Evolutionary conservation across 2,888 invertebrate genomes (phyloP).

Genomic region (Orchesellides sinensis): DNA sequence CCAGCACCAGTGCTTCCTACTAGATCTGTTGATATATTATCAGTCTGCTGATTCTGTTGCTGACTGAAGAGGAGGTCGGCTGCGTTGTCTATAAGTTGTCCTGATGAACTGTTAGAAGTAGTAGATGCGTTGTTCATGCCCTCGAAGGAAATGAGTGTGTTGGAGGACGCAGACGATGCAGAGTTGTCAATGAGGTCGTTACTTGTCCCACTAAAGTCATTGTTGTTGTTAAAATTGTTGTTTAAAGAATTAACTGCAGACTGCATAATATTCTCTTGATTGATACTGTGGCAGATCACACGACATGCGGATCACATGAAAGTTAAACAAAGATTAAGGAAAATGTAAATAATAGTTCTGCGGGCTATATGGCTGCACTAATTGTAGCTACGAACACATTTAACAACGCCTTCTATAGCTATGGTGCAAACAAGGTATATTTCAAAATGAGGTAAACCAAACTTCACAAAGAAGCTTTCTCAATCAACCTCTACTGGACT

Average conservation of each 20-base stretch:
- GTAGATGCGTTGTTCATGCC: constrained; percentile 39
- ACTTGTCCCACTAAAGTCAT: constrained; percentile 58
- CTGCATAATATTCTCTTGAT: constrained; percentile 62
- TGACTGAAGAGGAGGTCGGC: constrained; percentile 50
- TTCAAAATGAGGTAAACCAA: too few relatives aligned
- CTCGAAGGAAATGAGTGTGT: constrained; percentile 64
- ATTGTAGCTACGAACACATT: neutral
- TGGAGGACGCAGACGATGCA: neutral
- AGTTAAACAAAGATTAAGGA: constrained; percentile 12
- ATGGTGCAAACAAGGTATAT: too few relatives aligned
- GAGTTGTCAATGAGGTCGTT: constrained; percentile 35
- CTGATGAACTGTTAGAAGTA: neutral
- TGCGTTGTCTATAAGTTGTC: constrained; percentile 33
- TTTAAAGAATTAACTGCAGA: constrained; percentile 69
- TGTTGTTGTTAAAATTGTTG: constrained; percentile 71
- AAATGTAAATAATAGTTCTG: neutral
- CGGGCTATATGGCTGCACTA: neutral
- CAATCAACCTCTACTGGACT: neutral
- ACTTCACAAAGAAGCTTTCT: neutral
- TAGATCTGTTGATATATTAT: constrained; percentile 44
- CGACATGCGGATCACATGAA: constrained; percentile 26
- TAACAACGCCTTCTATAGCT: neutral
- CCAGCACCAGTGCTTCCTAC: constrained; percentile 16
- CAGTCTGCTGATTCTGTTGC: constrained; percentile 34
- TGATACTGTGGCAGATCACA: constrained; percentile 44